Conservation (phyloP, 2,113 vertebrate genomes). For the Malaclemys terrapin region DNA sequence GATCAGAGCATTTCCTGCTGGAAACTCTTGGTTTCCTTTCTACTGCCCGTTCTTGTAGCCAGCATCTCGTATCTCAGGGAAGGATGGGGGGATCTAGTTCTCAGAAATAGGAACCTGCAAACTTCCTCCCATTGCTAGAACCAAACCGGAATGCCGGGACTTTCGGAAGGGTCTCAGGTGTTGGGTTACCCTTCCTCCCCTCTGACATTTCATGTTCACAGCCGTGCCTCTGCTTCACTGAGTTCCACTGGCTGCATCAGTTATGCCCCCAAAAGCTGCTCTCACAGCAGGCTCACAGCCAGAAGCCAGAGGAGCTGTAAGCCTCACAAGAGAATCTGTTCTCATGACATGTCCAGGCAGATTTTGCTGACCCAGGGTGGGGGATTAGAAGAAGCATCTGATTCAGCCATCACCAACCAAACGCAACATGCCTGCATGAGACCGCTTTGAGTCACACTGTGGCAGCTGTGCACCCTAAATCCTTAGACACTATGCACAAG, state of each 20-base stretch:
- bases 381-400: background rate
- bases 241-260: background rate
- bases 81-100: background rate
- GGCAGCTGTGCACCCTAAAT: background rate
- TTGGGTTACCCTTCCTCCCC: background rate
- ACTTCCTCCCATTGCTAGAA: background rate
- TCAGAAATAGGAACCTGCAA: background rate
- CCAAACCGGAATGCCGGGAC: background rate
- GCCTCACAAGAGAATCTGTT: background rate
- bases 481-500: background rate
- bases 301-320: background rate
- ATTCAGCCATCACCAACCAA: background rate
- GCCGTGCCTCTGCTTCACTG: background rate
- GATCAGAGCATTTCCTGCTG: background rate
- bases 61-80: slow-evolving; percentile 36
- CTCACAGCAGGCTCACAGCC: background rate
- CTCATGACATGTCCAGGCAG: background rate
- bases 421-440: background rate
- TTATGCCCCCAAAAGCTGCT: background rate
- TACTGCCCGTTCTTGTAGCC: accelerated
- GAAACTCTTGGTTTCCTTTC: background rate
- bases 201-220: background rate
- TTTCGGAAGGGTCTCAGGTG: background rate
- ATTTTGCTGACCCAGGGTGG: no score
- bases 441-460: background rate